phyloP scores from a whole-genome alignment of 2,888 invertebrate species.

The Cheilosia scutellata region DNA sequence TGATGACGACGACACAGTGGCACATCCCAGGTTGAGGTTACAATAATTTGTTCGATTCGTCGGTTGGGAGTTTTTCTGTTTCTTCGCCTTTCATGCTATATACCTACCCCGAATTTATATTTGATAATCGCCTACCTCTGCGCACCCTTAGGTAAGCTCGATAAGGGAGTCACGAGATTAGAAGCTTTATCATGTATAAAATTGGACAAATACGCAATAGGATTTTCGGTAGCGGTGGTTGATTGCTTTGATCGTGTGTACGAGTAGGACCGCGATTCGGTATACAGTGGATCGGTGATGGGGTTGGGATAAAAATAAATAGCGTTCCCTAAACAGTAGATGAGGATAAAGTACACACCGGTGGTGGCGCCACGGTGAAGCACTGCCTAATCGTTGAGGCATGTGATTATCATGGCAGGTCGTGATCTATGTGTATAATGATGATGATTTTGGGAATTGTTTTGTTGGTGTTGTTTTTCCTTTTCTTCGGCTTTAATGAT shows the following conservation, averaged over 20 bases:
- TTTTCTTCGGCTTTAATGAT: conserved; percentile 35
- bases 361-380: neutral
- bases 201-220: conserved; percentile 48
- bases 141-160: conserved; percentile 1
- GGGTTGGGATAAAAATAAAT: conserved; percentile 33
- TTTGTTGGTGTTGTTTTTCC: conserved; percentile 3
- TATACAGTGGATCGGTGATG: neutral
- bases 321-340: conserved; percentile 30
- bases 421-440: conserved; percentile 63
- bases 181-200: conserved; percentile 55
- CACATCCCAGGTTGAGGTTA: conserved; percentile 18
- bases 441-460: conserved; percentile 35
- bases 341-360: neutral
- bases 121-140: conserved; percentile 47
- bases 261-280: conserved; percentile 4
- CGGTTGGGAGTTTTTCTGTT: neutral
- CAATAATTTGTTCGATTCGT: conserved; percentile 53
- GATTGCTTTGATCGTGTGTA: conserved; percentile 36
- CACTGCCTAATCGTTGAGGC: conserved; percentile 59
- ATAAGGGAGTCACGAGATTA: conserved; percentile 34
- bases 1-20: neutral
- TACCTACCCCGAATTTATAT: conserved; percentile 36
- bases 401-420: conserved; percentile 65
- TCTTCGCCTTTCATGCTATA: no score
- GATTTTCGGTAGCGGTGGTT: conserved; percentile 30